Evolutionary conservation across 2,113 vertebrate species (phyloP).

Genomic region (Salvelinus alpinus): DNA sequence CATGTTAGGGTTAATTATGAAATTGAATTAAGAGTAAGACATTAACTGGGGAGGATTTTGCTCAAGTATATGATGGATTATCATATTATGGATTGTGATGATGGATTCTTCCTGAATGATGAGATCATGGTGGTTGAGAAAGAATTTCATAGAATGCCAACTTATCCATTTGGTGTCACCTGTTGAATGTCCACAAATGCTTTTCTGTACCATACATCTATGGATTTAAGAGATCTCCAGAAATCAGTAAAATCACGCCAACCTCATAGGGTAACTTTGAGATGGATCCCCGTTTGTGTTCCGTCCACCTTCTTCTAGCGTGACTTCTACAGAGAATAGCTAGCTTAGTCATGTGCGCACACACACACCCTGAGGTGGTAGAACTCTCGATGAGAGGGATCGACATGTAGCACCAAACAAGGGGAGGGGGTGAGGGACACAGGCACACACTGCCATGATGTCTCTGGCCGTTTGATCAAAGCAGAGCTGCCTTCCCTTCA

Average conservation of each 20-base stretch:
- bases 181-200: constrained; percentile 12
- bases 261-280: not conserved
- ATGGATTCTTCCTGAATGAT: constrained; percentile 14
- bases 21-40: constrained; percentile 33
- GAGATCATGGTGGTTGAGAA: not conserved
- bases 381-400: constrained; percentile 27
- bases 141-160: not conserved
- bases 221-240: too few species aligned
- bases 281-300: constrained; percentile 12
- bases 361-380: constrained; percentile 27
- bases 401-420: constrained; percentile 58
- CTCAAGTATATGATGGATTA: too few species aligned
- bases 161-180: constrained; percentile 17
- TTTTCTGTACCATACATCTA: constrained; percentile 14
- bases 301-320: constrained; percentile 38
- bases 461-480: constrained; percentile 46
- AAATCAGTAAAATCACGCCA: not conserved
- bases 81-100: not conserved
- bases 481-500: constrained; percentile 42
- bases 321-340: too few species aligned
- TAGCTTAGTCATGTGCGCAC: not conserved
- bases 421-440: constrained; percentile 45
- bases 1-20: constrained; percentile 36
- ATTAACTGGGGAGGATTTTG: constrained; percentile 5
- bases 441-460: constrained; percentile 16